These are phyloP conservation scores for Cloeon dipterum DNA, from an alignment of 2,888 invertebrate genomes.

Conservation along the genomic window DNA sequence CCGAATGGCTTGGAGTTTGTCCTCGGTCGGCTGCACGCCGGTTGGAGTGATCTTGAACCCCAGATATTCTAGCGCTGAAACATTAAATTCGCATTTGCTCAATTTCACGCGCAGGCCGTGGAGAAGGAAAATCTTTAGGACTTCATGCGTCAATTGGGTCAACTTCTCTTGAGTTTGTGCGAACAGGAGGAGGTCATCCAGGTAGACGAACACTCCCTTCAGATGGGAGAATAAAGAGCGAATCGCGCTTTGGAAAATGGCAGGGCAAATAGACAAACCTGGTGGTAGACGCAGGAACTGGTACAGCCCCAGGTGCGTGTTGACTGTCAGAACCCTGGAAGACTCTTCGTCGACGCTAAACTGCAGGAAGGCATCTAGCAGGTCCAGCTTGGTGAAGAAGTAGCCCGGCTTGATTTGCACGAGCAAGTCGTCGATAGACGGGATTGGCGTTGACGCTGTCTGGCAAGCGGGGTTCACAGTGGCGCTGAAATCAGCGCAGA, in stretches of 20 bases:
- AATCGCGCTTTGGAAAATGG: conserved; percentile 4
- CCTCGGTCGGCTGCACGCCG: neutral
- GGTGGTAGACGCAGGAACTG: conserved; percentile 4
- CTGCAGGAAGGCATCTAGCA: conserved; percentile 9
- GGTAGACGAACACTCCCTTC: neutral
- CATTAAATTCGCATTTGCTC: neutral
- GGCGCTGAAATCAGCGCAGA: conserved; percentile 10
- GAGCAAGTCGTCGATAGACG: conserved; percentile 10
- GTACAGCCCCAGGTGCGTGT: conserved; percentile 7
- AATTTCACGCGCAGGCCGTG: neutral
- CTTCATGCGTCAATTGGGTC: neutral
- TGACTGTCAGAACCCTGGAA: conserved; percentile 8
- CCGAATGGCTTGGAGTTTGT: neutral
- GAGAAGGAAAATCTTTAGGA: neutral
- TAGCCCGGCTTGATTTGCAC: conserved; percentile 9
- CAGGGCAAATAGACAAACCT: too few relatives aligned
- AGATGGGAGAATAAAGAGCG: neutral
- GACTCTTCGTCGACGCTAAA: conserved; percentile 9
- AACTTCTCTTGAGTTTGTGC: neutral
- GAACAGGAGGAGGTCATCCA: neutral
- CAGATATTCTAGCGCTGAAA: neutral
- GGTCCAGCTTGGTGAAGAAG: conserved; percentile 10
- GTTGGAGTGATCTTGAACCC: neutral
- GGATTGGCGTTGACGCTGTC: too few relatives aligned
- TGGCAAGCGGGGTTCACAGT: too few relatives aligned